Evolutionary conservation across 2,888 invertebrate species (phyloP).

Genomic region (Phalangium opilio): DNA sequence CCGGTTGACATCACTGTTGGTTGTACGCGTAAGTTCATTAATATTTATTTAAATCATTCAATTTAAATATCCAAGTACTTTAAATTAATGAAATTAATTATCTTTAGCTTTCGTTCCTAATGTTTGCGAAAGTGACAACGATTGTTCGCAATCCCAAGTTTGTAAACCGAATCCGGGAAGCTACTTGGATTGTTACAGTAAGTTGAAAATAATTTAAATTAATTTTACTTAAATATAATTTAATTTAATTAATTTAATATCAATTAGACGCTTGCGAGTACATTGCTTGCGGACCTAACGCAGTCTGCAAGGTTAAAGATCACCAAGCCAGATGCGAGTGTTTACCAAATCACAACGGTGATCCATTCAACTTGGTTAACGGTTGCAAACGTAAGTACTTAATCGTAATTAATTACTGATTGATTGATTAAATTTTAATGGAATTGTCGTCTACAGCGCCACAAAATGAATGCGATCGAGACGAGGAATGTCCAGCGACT

Average conservation of each 20-base stretch:
- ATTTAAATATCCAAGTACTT: too few species aligned
- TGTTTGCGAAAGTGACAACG: slow-evolving; percentile 20
- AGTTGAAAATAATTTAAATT: background rate
- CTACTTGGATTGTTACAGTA: slow-evolving; percentile 20
- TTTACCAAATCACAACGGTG: slow-evolving; percentile 55
- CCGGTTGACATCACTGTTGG: slow-evolving; percentile 33
- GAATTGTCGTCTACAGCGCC: slow-evolving; percentile 6
- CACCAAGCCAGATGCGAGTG: slow-evolving; percentile 65
- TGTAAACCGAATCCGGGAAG: slow-evolving; percentile 20
- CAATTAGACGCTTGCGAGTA: slow-evolving; percentile 18
- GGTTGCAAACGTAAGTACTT: slow-evolving; percentile 22
- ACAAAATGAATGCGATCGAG: slow-evolving; percentile 22
- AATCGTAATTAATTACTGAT: background rate
- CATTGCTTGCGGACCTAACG: slow-evolving; percentile 46
- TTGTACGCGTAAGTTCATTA: background rate
- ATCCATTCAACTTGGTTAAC: slow-evolving; percentile 22
- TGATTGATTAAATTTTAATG: background rate
- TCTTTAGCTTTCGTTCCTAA: slow-evolving; percentile 15
- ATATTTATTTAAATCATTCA: too few species aligned
- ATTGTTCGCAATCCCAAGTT: slow-evolving; percentile 19
- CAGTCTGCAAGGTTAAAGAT: slow-evolving; percentile 52
- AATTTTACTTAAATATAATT: background rate
- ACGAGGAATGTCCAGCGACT: slow-evolving; percentile 21
- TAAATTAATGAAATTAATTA: too few species aligned
- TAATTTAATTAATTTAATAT: background rate